Conservation (phyloP, 2,888 invertebrate genomes). For the Drosophila colorata region DNA sequence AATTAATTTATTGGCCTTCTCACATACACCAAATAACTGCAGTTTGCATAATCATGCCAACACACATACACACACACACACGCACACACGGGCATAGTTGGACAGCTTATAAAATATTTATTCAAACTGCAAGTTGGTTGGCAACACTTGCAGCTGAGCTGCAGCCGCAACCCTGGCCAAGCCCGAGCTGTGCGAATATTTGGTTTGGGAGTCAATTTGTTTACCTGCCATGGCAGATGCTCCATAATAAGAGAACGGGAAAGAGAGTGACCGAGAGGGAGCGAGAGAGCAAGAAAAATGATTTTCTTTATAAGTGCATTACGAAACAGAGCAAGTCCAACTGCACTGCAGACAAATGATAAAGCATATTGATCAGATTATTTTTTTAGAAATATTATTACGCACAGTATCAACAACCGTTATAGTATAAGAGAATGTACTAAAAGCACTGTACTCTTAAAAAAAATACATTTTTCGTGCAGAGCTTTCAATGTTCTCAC, state of each 20-base stretch:
- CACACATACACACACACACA: slow-evolving; percentile 22
- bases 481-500: no score
- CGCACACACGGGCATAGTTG: slow-evolving; percentile 9
- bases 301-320: slow-evolving; percentile 17
- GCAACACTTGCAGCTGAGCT: slow-evolving; percentile 63
- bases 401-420: neutral
- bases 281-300: neutral
- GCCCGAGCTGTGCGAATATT: slow-evolving; percentile 25
- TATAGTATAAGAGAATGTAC: neutral
- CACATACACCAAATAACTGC: slow-evolving; percentile 74
- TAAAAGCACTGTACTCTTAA: no score
- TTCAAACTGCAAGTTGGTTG: slow-evolving; percentile 68
- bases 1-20: slow-evolving; percentile 79
- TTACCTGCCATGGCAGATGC: slow-evolving; percentile 38
- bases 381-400: neutral
- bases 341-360: slow-evolving; percentile 6
- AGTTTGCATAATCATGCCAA: slow-evolving; percentile 74
- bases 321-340: slow-evolving; percentile 16
- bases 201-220: slow-evolving; percentile 45
- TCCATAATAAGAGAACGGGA: slow-evolving; percentile 37
- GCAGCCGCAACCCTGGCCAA: slow-evolving; percentile 18
- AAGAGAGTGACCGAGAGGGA: neutral
- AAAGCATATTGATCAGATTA: slow-evolving; percentile 19
- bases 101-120: slow-evolving; percentile 73
- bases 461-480: no score